phyloP scores from a whole-genome alignment of 2,888 invertebrate genomes.

The Parascotia fuliginaria region DNA sequence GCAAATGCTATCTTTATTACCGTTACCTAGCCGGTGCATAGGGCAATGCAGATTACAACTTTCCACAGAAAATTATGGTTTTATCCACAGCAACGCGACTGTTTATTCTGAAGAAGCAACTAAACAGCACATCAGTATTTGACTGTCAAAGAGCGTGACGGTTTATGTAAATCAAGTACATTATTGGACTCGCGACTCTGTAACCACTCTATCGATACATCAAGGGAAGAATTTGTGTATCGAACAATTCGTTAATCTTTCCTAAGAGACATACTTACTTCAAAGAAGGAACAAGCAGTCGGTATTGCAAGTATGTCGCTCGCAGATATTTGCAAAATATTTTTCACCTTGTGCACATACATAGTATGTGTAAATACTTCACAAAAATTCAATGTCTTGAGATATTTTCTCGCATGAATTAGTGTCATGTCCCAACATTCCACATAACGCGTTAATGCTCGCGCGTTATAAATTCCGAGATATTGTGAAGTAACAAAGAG shows the following conservation, averaged over 20 bases:
- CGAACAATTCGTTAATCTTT: constrained; percentile 66
- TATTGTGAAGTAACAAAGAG: constrained; percentile 53
- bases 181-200: constrained; percentile 63
- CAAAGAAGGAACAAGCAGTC: constrained; percentile 39
- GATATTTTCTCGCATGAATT: constrained; percentile 78
- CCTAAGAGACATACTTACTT: constrained; percentile 49
- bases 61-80: constrained; percentile 63
- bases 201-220: constrained; percentile 54
- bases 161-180: constrained; percentile 71
- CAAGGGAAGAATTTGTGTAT: constrained; percentile 52
- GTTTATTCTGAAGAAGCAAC: constrained; percentile 55
- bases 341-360: not conserved
- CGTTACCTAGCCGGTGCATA: constrained; percentile 41
- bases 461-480: constrained; percentile 55
- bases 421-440: constrained; percentile 68
- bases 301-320: constrained; percentile 51
- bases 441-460: constrained; percentile 55
- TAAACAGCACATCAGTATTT: constrained; percentile 69
- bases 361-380: constrained; percentile 47
- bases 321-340: constrained; percentile 51
- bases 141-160: constrained; percentile 63
- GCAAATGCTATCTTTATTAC: constrained; percentile 41
- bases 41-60: constrained; percentile 50
- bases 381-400: constrained; percentile 64
- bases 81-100: constrained; percentile 55